Conservation (phyloP, 2,113 vertebrate species). For the Brachionichthys hirsutus region DNA sequence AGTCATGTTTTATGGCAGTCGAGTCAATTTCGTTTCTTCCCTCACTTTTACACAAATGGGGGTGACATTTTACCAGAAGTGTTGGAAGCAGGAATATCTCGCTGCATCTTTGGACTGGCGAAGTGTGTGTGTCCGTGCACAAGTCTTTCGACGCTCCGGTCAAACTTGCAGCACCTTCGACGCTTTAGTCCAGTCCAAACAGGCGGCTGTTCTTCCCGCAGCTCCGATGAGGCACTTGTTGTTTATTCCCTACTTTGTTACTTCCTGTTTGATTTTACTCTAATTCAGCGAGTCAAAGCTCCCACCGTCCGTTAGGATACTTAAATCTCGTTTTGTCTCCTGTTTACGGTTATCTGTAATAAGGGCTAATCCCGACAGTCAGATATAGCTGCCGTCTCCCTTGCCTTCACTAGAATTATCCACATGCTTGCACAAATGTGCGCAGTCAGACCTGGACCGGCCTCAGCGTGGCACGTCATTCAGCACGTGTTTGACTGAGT, state of each 20-base stretch:
- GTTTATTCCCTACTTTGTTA: constrained; percentile 11
- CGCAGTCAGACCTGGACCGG: constrained; percentile 30
- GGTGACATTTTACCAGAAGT: not conserved
- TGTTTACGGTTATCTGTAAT: constrained; percentile 22
- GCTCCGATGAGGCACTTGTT: constrained; percentile 11
- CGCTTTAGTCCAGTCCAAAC: not conserved
- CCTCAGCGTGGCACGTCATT: constrained; percentile 27
- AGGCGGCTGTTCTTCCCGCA: not conserved
- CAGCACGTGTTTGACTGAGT: constrained; percentile 44
- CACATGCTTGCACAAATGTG: constrained; percentile 42
- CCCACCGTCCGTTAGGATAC: not conserved
- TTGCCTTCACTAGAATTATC: constrained; percentile 22
- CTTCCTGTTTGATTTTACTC: not conserved
- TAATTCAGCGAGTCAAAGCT: not conserved
- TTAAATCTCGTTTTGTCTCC: not conserved
- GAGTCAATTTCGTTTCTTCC: too few relatives aligned
- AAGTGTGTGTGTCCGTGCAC: too few relatives aligned
- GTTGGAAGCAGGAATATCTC: too few relatives aligned
- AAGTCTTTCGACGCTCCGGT: not conserved
- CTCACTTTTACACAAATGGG: not conserved
- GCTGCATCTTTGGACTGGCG: too few relatives aligned
- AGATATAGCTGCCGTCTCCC: constrained; percentile 38
- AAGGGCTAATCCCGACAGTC: constrained; percentile 32
- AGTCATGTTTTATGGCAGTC: not conserved
- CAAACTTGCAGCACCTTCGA: constrained; percentile 3